phyloP scores from a whole-genome alignment of 2,797 vertebrate genomes.

The Chromobotia macracanthus region DNA sequence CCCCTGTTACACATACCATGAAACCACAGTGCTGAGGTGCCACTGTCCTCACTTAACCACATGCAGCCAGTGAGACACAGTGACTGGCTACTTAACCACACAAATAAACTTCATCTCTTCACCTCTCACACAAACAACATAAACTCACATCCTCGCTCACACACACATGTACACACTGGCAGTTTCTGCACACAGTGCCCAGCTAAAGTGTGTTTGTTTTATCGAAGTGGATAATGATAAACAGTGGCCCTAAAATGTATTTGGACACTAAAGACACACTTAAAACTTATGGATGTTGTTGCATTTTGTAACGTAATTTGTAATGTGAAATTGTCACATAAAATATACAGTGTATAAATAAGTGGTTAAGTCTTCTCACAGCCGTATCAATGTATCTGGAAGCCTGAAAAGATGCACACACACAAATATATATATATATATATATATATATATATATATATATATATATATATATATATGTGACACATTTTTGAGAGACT shows the following conservation, averaged over 20 bases:
- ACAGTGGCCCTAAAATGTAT: background rate
- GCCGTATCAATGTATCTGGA: background rate
- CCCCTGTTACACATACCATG: slow-evolving; percentile 46
- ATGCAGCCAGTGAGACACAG: background rate
- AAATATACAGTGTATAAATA: background rate
- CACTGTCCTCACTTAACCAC: background rate
- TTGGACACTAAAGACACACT: background rate
- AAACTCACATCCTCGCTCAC: background rate
- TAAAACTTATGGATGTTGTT: background rate
- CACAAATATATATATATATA: no score
- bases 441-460: no score
- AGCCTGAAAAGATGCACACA: background rate
- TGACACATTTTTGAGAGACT: no score
- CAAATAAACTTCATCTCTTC: slow-evolving; percentile 19
- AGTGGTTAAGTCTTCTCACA: background rate
- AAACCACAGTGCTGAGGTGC: slow-evolving; percentile 29
- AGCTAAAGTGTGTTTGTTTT: slow-evolving; percentile 62
- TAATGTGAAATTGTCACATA: no score
- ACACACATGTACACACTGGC: slow-evolving; percentile 7
- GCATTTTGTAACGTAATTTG: no score
- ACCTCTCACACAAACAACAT: slow-evolving; percentile 27
- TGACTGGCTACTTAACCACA: background rate
- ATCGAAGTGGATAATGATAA: slow-evolving; percentile 62
- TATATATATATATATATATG: no score
- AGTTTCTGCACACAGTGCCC: slow-evolving; percentile 1